These are phyloP conservation scores for Brachyptera risi DNA, from an alignment of 2,888 invertebrate species.

Conservation along the genomic window DNA sequence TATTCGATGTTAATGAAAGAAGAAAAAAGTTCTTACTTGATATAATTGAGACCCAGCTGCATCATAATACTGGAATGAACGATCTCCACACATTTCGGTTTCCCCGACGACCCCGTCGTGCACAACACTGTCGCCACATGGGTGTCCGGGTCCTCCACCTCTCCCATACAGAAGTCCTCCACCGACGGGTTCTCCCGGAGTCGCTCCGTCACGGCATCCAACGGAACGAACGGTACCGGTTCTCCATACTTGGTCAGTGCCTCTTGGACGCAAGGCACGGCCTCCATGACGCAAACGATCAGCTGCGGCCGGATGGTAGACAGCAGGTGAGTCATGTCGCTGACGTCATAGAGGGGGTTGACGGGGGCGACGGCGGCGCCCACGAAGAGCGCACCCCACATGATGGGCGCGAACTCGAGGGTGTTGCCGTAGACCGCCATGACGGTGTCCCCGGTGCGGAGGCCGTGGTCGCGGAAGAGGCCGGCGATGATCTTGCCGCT, in stretches of 20 bases:
- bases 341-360: not conserved
- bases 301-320: slow-evolving; percentile 1
- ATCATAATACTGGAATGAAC: not conserved
- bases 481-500: not conserved
- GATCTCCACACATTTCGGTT: not conserved
- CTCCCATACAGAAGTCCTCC: slow-evolving; percentile 1
- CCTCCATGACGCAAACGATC: not conserved
- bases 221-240: not conserved
- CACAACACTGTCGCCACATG: not conserved
- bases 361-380: not conserved
- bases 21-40: slow-evolving; percentile 2
- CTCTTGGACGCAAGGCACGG: not conserved
- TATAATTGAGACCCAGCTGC: slow-evolving; percentile 4
- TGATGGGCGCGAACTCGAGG: not conserved
- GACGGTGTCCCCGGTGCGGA: not conserved
- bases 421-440: not conserved
- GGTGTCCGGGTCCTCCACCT: slow-evolving; percentile 7
- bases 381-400: slow-evolving; percentile 1
- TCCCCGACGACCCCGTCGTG: not conserved
- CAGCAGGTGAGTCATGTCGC: slow-evolving; percentile 6
- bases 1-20: no score
- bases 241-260: not conserved
- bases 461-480: not conserved
- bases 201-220: not conserved
- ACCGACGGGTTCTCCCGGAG: not conserved